Percentiles rank a stretch among this genome's conserved stretches.
Evolutionary conservation across 2,113 vertebrate species (phyloP).

Genomic region (Ceratotherium simum): DNA sequence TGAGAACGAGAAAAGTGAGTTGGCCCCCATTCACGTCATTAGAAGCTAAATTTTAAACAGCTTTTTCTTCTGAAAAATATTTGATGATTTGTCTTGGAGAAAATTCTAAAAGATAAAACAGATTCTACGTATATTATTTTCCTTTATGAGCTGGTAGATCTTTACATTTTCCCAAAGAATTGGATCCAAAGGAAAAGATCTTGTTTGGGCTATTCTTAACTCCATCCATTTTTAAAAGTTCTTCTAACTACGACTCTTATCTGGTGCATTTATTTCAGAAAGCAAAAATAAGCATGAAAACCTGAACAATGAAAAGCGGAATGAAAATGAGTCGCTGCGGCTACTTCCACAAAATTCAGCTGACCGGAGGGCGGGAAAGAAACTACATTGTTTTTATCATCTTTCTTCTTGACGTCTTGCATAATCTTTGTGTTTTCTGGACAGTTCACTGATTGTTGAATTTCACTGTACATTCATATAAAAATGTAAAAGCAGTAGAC

Average conservation of each 20-base stretch:
- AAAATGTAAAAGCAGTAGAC: slow-evolving; percentile 39
- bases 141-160: background rate
- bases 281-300: slow-evolving; percentile 99
- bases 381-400: slow-evolving; percentile 67
- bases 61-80: background rate
- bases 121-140: background rate
- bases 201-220: background rate
- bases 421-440: slow-evolving; percentile 78
- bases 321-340: slow-evolving; percentile 33
- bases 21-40: background rate
- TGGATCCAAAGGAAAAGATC: background rate
- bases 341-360: slow-evolving; percentile 72
- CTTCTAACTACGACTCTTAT: slow-evolving; percentile 4
- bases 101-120: background rate
- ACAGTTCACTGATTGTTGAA: slow-evolving; percentile 73
- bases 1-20: background rate
- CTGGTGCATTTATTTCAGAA: slow-evolving; percentile 90
- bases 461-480: slow-evolving; percentile 73
- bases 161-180: slow-evolving; percentile 47
- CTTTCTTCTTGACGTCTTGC: slow-evolving; percentile 80
- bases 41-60: background rate
- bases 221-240: background rate
- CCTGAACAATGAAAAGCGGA: slow-evolving; percentile 84
- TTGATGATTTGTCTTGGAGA: background rate
- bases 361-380: slow-evolving; percentile 73